Base-by-base conservation (phyloP, 2,797 vertebrate species). In the Molossus molossus region DNA sequence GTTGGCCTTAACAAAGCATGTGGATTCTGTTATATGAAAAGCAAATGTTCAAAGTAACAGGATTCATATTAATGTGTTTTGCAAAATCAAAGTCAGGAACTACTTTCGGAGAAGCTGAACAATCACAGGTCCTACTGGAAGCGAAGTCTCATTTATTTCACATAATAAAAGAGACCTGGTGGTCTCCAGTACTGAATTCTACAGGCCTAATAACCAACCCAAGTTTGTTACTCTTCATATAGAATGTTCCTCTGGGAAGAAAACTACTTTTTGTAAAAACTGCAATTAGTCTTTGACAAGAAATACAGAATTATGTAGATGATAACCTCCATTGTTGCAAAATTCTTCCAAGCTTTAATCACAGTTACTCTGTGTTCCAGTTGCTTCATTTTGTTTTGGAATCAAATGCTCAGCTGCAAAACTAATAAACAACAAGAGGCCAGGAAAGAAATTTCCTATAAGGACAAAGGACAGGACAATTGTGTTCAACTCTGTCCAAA, bases 11-110 rank as follows among this genome's bases (percentile, higher is more conserved):
- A 80, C 91, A 72, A 92, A 94, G 80, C 97, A 96, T 95, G 86
- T 95, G 86, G 92, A 95, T 94, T 97, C 72, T 93, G 86, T 96
- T 95, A 94, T 60, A 91, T 84, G 76, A 96, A 96, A 96, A 96
- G 84, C 87, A 96, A 97, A 95, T 96, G 95, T 94, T 97, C 96
- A 91, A 95, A 96, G 83, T 84, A 94, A 96, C 86, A 97, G 95
- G 96, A 95, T 96, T 97, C 95, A 95, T 96, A 96, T 96, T 95
- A 97, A 96, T 95, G 67, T 97, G 58, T 72, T 96, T 88, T 94
- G 45, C 25, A 95, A 92, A 97, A 95, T 91, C 87, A 92, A 96
- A 97, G 80, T 94, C 84, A 83, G n/a, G 84, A 94, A 72, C 65
- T 95, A 80, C 82, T 89, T 91, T 95, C 77, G 65, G 77, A 72